A percentile compares a stretch with the other conserved stretches of the same genome.
phyloP scores from a whole-genome alignment of 2,888 invertebrate species.

The Holacanthella duospinosa region DNA sequence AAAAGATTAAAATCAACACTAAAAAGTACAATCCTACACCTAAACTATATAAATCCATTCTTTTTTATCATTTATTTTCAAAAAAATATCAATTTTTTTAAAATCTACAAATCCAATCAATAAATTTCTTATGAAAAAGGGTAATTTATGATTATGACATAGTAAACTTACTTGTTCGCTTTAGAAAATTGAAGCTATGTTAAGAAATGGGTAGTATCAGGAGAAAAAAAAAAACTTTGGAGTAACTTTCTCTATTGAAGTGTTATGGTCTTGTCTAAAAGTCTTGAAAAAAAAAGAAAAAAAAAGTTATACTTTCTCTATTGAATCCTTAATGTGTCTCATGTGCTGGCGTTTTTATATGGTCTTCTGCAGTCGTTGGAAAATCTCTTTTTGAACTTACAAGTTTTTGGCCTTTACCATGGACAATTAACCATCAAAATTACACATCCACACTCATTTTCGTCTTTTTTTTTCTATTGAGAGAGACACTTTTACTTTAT shows the following conservation, averaged over 20 bases:
- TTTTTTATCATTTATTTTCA: too few species aligned
- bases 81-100: too few species aligned
- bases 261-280: background rate
- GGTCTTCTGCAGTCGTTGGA: background rate
- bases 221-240: background rate
- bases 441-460: slow-evolving; percentile 9
- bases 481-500: slow-evolving; percentile 4
- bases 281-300: background rate
- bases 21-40: background rate
- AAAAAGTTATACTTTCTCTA: background rate
- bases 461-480: background rate
- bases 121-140: background rate
- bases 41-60: too few species aligned
- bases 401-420: slow-evolving; percentile 15
- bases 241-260: background rate
- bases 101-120: too few species aligned
- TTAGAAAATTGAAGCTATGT: background rate
- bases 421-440: slow-evolving; percentile 20
- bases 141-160: background rate
- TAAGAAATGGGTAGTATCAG: background rate
- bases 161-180: too few species aligned
- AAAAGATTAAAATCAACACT: background rate
- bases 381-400: background rate
- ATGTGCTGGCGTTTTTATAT: background rate
- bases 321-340: slow-evolving; percentile 1